Percentiles rank a stretch among this genome's conserved stretches.
These are phyloP conservation scores for Vimba vimba DNA, from an alignment of 2,113 vertebrate species.

Conservation along the genomic window DNA sequence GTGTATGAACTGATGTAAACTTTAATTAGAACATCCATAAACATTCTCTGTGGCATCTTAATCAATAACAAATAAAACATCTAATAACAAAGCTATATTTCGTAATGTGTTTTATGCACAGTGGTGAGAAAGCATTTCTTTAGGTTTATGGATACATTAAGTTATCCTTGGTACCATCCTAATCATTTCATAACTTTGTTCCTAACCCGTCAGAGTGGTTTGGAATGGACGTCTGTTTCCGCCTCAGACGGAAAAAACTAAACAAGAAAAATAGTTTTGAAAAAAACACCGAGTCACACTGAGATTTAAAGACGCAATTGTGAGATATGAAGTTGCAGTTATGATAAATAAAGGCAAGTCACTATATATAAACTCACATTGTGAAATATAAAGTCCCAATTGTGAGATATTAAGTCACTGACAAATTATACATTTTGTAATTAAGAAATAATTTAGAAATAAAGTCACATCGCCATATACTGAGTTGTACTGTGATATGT, in stretches of 20 bases:
- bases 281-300: not conserved
- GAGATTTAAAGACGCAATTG: not conserved
- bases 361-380: not conserved
- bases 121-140: not conserved
- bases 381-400: not conserved
- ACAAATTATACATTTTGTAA: not conserved
- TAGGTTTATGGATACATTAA: not conserved
- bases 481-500: not conserved
- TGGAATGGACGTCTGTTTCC: not conserved
- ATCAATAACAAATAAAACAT: slow-evolving; percentile 1
- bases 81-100: not conserved
- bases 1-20: slow-evolving; percentile 1
- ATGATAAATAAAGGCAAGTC: not conserved
- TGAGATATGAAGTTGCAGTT: not conserved
- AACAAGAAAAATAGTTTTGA: not conserved
- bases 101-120: not conserved
- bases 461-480: not conserved
- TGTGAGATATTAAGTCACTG: not conserved
- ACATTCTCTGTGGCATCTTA: not conserved
- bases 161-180: slow-evolving; percentile 6
- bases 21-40: not conserved
- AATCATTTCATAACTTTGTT: not conserved
- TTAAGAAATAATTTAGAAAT: not conserved
- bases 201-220: not conserved
- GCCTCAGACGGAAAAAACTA: not conserved